Evolutionary conservation across 64 coral and sea anemone genomes (phyloP).

Genomic region (Actinia equina): DNA sequence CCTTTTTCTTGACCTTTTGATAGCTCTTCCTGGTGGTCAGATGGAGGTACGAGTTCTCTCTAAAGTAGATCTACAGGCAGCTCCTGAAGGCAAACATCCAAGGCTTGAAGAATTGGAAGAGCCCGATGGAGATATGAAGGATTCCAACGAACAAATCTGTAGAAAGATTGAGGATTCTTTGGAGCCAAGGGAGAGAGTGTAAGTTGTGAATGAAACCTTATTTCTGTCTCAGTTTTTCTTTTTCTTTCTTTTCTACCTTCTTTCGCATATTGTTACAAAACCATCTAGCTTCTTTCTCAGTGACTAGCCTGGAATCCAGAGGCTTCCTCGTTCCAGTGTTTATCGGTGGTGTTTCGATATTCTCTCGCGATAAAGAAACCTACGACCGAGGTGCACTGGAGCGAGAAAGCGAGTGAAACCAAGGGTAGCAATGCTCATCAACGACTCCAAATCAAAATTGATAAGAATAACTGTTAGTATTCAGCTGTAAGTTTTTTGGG

Average conservation of each 20-base stretch:
- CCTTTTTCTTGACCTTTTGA: background rate
- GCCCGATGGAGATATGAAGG: slow-evolving; percentile 69
- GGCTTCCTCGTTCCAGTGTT: no score
- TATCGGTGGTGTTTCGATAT: no score
- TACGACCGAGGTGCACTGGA: no score
- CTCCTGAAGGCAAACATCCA: slow-evolving; percentile 53
- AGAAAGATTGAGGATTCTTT: slow-evolving; percentile 72
- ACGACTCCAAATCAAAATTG: no score
- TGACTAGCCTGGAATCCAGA: no score
- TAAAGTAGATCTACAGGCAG: slow-evolving; percentile 19
- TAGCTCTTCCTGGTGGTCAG: slow-evolving; percentile 11
- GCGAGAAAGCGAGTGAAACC: no score
- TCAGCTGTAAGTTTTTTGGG: background rate
- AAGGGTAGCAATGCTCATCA: no score
- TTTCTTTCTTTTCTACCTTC: no score
- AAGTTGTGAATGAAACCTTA: background rate
- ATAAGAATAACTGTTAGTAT: no score
- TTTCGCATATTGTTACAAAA: background rate
- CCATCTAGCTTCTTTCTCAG: no score
- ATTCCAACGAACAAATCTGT: slow-evolving; percentile 83
- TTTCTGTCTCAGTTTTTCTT: background rate
- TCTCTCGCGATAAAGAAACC: no score
- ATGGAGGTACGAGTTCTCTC: slow-evolving; percentile 13
- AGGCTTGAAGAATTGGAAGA: slow-evolving; percentile 51
- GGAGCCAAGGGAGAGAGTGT: slow-evolving; percentile 9